Evolutionary conservation across 2,797 vertebrate genomes (phyloP), one percentile per base, ranked within the genome.

Genomic region (Trematomus bernacchii): DNA sequence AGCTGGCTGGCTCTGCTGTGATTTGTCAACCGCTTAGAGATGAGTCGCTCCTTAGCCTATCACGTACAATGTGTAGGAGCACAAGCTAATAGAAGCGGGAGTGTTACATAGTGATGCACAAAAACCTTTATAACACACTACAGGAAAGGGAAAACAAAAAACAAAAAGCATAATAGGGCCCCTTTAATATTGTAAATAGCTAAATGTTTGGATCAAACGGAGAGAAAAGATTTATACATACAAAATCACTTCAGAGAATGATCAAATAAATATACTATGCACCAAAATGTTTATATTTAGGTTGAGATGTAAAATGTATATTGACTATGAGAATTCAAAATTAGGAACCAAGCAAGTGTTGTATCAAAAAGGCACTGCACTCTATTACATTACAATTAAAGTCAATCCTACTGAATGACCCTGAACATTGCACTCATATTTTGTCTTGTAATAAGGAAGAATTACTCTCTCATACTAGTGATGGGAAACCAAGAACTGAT

Each of bases 311-410:
- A 62, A 52, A 21, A 44, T 33, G 37, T 66, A 18, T 12, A 55
- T 63, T 21, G 11, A 53, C 48, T 54, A 23, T 51, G 15, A 37
- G 3, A 78, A 66, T 66, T 64, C 27, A 2, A 58, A 4, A 4
- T 52, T 5, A 50, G 30, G 1, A 63, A 9, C 50, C 47, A 16
- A 23, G 11, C 7, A 27, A 65, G 30, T 21, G 19, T 44, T 37
- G 12, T 6, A 67, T 65, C 3, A 69, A 40, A 30, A 52, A 53
- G 19, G 43, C 13, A 60, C 27, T 0, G 8, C 40, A 54, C 42
- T 48, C 15, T 50, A 57, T 65, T 47, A 60, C 4, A 51, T 51
- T 8, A 42, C 21, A 52, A 50, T 54, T 33, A 21, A 66, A 77
- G 40, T 42, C 47, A 44, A 18, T 62, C 11, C 13, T 13, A 14